phyloP scores from a whole-genome alignment of 2,113 vertebrate species.

The Chrysemys picta region DNA sequence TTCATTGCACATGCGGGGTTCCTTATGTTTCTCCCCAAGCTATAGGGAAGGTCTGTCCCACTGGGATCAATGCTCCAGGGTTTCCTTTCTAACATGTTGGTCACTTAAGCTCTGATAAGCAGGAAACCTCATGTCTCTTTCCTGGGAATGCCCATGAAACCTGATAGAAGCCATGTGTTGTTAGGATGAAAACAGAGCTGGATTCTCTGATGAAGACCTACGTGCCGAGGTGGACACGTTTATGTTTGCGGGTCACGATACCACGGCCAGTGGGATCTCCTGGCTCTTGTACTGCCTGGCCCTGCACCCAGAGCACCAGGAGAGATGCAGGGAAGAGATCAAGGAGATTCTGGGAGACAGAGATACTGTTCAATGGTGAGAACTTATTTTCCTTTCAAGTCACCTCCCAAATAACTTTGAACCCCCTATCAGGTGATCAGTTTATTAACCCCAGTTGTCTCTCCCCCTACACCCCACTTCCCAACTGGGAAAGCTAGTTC shows the following conservation, averaged over 20 bases:
- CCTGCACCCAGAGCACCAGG: neutral
- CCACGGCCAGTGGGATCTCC: conserved; percentile 75
- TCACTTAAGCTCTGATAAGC: neutral
- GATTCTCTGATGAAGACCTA: conserved; percentile 82
- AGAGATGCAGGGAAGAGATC: neutral
- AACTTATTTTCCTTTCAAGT: neutral
- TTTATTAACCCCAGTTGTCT: too few relatives aligned
- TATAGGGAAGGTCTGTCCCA: too few relatives aligned
- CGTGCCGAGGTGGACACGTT: conserved; percentile 86
- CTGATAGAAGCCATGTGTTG: neutral
- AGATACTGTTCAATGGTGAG: conserved; percentile 81
- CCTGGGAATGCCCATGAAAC: neutral
- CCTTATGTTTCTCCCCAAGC: neutral
- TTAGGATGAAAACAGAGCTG: conserved; percentile 82
- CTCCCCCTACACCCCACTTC: too few relatives aligned
- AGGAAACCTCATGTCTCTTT: neutral
- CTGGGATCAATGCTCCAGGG: too few relatives aligned
- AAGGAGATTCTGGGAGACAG: conserved; percentile 48
- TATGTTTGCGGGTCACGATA: conserved; percentile 90
- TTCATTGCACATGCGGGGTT: neutral
- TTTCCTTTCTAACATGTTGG: neutral
- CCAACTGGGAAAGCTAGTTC: too few relatives aligned
- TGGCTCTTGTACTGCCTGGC: neutral
- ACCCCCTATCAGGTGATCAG: too few relatives aligned
- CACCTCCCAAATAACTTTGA: neutral